Evolutionary conservation across 2,888 invertebrate species (phyloP).

Genomic region (Serrognathus titanus): DNA sequence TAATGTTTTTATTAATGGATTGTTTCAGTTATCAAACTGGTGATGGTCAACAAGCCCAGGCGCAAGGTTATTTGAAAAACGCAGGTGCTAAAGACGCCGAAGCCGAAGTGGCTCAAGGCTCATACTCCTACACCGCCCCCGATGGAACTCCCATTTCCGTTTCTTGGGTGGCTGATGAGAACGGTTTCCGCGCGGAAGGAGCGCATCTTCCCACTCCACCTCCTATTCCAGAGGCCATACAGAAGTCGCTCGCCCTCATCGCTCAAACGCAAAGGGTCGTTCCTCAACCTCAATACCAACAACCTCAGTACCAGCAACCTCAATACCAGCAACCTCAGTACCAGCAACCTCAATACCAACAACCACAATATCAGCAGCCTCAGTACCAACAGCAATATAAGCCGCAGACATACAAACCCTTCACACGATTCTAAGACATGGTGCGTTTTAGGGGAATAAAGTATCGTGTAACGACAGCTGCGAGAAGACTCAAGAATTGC

Average conservation of each 20-base stretch:
- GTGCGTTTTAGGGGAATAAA: too few species aligned
- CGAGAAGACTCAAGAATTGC: too few species aligned
- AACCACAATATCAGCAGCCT: constrained; percentile 2
- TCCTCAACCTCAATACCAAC: constrained; percentile 10
- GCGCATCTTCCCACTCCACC: constrained; percentile 75
- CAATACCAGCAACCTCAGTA: constrained; percentile 4
- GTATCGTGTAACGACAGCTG: too few species aligned
- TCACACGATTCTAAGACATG: too few species aligned
- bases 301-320: constrained; percentile 4
- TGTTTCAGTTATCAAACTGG: constrained; percentile 65
- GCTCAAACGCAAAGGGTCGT: constrained; percentile 28
- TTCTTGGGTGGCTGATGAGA: constrained; percentile 72
- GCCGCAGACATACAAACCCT: too few species aligned
- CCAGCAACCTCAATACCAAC: constrained; percentile 4
- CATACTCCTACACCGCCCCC: constrained; percentile 71
- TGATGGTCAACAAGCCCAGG: constrained; percentile 76
- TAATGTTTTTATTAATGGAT: background rate
- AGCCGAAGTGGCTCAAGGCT: constrained; percentile 73
- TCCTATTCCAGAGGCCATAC: constrained; percentile 68
- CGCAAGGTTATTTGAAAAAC: constrained; percentile 72
- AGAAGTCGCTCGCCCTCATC: constrained; percentile 51
- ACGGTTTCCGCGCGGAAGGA: constrained; percentile 73
- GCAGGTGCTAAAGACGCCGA: constrained; percentile 64
- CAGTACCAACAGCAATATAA: background rate
- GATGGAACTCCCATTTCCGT: constrained; percentile 70